A percentile compares a stretch with the other conserved stretches of the same genome.
Evolutionary conservation across 2,113 vertebrate genomes (phyloP).

Genomic region (Progne subis): DNA sequence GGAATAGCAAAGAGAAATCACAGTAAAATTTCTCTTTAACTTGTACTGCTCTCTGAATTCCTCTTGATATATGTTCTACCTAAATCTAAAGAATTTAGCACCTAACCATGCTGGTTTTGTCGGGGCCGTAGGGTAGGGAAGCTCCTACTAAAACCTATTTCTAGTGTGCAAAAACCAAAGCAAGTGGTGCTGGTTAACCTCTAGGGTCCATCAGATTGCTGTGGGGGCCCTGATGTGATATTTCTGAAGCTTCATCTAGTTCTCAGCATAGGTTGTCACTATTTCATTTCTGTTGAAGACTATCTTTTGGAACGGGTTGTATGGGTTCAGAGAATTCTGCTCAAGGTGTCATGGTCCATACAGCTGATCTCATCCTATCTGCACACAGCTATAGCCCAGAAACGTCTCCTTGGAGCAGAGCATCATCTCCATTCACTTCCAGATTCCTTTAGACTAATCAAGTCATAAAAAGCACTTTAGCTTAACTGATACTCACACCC

Average conservation of each 20-base stretch:
- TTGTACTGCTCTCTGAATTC: not conserved
- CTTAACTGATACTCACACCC: not conserved
- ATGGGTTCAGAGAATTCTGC: not conserved
- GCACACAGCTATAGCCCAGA: not conserved
- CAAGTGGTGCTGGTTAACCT: not conserved
- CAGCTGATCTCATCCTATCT: not conserved
- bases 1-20: not conserved
- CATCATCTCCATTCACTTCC: not conserved
- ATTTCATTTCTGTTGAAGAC: not conserved
- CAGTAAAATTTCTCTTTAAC: not conserved
- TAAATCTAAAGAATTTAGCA: not conserved
- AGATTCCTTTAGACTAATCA: not conserved
- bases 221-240: not conserved
- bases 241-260: not conserved
- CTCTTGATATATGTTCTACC: not conserved
- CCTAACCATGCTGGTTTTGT: not conserved
- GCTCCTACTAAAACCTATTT: not conserved
- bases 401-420: not conserved
- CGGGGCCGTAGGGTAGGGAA: not conserved
- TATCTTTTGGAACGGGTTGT: not conserved
- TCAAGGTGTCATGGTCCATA: not conserved
- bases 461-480: not conserved
- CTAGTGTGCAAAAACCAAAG: not conserved
- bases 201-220: not conserved
- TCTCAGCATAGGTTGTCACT: not conserved